Evolutionary conservation across 2,797 vertebrate species (phyloP), one percentile per base, ranked within the genome.

Genomic region (Betta splendens): DNA sequence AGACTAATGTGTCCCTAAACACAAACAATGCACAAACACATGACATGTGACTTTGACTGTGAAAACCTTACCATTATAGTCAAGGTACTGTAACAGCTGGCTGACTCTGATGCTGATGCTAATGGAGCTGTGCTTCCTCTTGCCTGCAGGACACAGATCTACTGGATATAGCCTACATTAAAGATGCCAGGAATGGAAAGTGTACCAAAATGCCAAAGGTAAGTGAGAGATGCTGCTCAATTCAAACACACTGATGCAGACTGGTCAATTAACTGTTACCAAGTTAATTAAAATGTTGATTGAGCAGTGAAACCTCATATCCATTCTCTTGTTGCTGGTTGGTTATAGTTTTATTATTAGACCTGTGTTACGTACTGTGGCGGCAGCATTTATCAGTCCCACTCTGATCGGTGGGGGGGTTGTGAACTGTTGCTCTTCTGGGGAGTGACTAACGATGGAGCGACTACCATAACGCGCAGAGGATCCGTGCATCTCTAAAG

Each of bases 141-240:
- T 72, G n/a, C 83, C 72, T 62, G 33, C 81, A 93, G 92, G 92
- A 93, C 33, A 93, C 89, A 1, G 92, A 93, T 36, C 82, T 93
- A 10, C 78, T 93, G 79, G 92, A 93, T 47, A 86, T 93, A 32
- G 79, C 89, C 0, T 84, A 83, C 74, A 92, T 93, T 74, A 93
- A 91, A 75, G 92, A 93, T 65, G 87, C 91, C 63, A 84, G 92
- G 49, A 91, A 89, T 56, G 92, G 91, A 65, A 93, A 90, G 76
- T 89, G 82, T 63, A 88, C 91, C 25, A 93, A 89, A 79, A 84
- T 79, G 0, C 92, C 92, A 55, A 93, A 93, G 91, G 92, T 93
- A 89, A 85, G 66, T 2, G 28, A 1, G 21, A 2, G 28, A 7
- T 58, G 28, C 38, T 37, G 8, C 37, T 25, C 7, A 18, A 49